Conservation (phyloP, 2,888 invertebrate species). For the Malacosoma neustria region DNA sequence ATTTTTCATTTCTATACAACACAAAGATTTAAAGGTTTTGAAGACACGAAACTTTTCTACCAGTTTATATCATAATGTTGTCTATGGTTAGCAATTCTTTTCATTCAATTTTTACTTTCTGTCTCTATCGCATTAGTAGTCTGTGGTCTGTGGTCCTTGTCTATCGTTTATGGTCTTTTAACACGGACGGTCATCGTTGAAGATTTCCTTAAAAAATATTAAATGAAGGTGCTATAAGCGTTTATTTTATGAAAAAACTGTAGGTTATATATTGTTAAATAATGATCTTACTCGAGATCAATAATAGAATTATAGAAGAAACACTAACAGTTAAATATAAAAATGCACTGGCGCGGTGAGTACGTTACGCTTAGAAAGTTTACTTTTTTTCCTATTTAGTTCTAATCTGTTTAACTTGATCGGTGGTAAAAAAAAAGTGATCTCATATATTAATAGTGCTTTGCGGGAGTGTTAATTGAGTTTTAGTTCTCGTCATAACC, state of each 20-base stretch:
- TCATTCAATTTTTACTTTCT: too few relatives aligned
- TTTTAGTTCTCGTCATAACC: slow-evolving; percentile 40
- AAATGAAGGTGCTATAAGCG: slow-evolving; percentile 74
- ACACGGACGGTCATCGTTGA: slow-evolving; percentile 63
- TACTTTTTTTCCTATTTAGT: slow-evolving; percentile 50
- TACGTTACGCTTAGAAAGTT: slow-evolving; percentile 74
- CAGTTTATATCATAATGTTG: too few relatives aligned
- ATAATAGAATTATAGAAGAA: slow-evolving; percentile 99
- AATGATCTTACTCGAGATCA: slow-evolving; percentile 98
- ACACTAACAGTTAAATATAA: slow-evolving; percentile 96
- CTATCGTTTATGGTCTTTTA: slow-evolving; percentile 57
- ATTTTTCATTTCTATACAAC: too few relatives aligned
- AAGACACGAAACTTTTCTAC: too few relatives aligned
- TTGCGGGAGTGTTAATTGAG: not conserved
- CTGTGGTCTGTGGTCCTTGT: too few relatives aligned
- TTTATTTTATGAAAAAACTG: slow-evolving; percentile 71
- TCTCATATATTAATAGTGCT: not conserved
- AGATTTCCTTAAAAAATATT: slow-evolving; percentile 65
- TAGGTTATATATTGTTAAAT: slow-evolving; percentile 73
- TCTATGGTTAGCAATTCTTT: too few relatives aligned
- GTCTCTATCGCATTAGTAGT: too few relatives aligned
- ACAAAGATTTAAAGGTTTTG: too few relatives aligned
- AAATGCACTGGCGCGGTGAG: slow-evolving; percentile 97
- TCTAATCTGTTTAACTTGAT: slow-evolving; percentile 31
- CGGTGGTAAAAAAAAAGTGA: not conserved